These are phyloP conservation scores for Pelodytes ibericus DNA, from an alignment of 2,797 vertebrate species.

Conservation along the genomic window DNA sequence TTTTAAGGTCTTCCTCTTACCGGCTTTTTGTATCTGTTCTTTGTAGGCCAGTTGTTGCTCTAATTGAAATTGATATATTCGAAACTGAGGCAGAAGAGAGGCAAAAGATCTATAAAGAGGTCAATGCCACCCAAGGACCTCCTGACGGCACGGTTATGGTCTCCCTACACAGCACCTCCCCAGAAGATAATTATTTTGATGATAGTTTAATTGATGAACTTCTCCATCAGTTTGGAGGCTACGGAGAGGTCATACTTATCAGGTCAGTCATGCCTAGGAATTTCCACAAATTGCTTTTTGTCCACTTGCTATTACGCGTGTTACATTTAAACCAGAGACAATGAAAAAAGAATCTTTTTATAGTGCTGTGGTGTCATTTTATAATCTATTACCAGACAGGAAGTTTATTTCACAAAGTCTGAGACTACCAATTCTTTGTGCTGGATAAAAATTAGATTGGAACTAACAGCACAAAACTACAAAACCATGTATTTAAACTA, in stretches of 20 bases:
- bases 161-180: slow-evolving; percentile 84
- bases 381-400: too few species aligned
- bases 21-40: neutral
- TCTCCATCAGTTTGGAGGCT: slow-evolving; percentile 88
- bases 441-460: too few species aligned
- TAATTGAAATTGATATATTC: slow-evolving; percentile 93
- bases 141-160: slow-evolving; percentile 94
- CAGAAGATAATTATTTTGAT: slow-evolving; percentile 86
- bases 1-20: neutral
- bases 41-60: slow-evolving; percentile 88
- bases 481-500: too few species aligned
- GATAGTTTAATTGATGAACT: slow-evolving; percentile 93
- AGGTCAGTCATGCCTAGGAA: slow-evolving; percentile 72
- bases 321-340: too few species aligned
- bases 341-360: too few species aligned
- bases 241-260: slow-evolving; percentile 96
- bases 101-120: slow-evolving; percentile 93
- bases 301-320: too few species aligned
- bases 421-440: too few species aligned
- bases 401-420: too few species aligned
- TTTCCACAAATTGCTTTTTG: too few species aligned
- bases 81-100: slow-evolving; percentile 93
- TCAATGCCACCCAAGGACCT: slow-evolving; percentile 90
- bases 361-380: too few species aligned
- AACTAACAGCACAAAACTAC: too few species aligned